phyloP scores from a whole-genome alignment of 2,113 vertebrate genomes.

The Microcebus griseorufus region DNA sequence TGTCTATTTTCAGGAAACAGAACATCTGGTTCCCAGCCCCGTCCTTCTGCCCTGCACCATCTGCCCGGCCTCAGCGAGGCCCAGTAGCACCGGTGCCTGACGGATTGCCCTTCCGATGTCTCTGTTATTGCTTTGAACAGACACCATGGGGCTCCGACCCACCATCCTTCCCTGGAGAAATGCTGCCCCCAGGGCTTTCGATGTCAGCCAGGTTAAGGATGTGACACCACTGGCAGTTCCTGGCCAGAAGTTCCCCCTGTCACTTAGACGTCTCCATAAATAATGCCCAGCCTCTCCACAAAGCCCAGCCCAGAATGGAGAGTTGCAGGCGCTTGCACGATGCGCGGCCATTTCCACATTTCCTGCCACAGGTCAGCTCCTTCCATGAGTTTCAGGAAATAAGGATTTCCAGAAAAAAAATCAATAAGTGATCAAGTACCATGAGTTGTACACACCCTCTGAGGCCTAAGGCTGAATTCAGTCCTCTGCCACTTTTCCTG shows the following conservation, averaged over 20 bases:
- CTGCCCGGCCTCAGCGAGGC: conserved; percentile 80
- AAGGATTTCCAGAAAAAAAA: not conserved
- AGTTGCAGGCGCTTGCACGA: not conserved
- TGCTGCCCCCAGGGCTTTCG: conserved; percentile 73
- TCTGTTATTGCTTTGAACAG: conserved; percentile 86
- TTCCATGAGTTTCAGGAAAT: not conserved
- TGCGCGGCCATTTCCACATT: not conserved
- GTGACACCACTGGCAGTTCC: conserved; percentile 74
- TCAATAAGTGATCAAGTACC: not conserved
- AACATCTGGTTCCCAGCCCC: conserved; percentile 90
- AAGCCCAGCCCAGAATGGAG: not conserved
- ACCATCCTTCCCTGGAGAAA: conserved; percentile 74
- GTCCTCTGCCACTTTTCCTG: too few relatives aligned
- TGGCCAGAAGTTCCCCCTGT: conserved; percentile 74
- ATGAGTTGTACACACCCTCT: accelerated
- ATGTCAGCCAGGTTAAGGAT: conserved; percentile 83
- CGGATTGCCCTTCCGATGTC: conserved; percentile 87
- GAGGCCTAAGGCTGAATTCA: not conserved
- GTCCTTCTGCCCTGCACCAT: conserved; percentile 78
- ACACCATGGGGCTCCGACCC: conserved; percentile 74
- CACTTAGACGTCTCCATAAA: conserved; percentile 71
- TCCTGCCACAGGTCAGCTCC: conserved; percentile 33
- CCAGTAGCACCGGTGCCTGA: conserved; percentile 82
- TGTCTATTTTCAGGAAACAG: conserved; percentile 92
- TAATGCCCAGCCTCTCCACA: conserved; percentile 34